These are phyloP conservation scores for Lycodopsis pacificus DNA, from an alignment of 2,797 vertebrate genomes.

Conservation along the genomic window DNA sequence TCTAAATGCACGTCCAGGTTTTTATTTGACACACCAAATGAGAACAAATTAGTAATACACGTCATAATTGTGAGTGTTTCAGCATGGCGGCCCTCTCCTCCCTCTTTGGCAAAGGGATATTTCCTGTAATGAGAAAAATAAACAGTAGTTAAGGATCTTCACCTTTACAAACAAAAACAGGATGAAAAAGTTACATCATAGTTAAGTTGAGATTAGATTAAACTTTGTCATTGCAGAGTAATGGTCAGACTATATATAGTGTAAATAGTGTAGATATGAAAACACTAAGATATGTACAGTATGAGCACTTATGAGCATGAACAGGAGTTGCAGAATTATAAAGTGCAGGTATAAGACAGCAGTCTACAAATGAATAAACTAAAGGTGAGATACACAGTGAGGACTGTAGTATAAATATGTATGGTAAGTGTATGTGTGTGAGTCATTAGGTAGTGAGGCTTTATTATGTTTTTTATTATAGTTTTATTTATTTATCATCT, in stretches of 20 bases:
- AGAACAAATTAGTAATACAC: not conserved
- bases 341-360: not conserved
- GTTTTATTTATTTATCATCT: not conserved
- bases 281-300: not conserved
- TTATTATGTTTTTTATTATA: not conserved
- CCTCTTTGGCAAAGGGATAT: slow-evolving; percentile 89
- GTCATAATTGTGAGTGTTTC: slow-evolving; percentile 75
- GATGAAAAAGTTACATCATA: not conserved
- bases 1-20: not conserved
- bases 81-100: slow-evolving; percentile 81
- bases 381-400: not conserved
- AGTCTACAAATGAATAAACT: not conserved
- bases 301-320: not conserved
- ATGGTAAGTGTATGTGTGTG: too few species aligned
- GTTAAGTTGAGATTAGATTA: not conserved
- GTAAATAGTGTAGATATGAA: not conserved
- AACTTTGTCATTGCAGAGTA: not conserved
- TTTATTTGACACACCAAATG: not conserved
- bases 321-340: not conserved
- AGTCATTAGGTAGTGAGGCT: not conserved
- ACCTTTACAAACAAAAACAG: not conserved
- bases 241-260: not conserved
- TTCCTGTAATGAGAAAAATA: slow-evolving; percentile 83
- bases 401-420: not conserved
- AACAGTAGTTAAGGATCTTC: not conserved